Base-by-base conservation (phyloP, 2,888 invertebrate genomes). In the Meta bourneti region DNA sequence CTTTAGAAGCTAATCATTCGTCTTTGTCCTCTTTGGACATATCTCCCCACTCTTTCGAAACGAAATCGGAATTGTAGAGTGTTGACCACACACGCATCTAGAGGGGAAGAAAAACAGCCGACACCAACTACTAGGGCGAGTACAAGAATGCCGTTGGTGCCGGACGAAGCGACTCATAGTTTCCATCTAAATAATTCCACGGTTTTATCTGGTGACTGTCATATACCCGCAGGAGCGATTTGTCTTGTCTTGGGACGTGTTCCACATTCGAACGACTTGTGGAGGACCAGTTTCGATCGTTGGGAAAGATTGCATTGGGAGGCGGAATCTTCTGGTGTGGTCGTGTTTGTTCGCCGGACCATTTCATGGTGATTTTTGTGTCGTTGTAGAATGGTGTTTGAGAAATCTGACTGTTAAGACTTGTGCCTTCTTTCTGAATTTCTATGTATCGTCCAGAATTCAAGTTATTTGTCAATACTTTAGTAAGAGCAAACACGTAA, bases 141-240 rank as follows among this genome's bases (percentile, higher is more conserved):
- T 51, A 71, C 69, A 70, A 78, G 69, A 86, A 51, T 77, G 75
- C 61, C 20, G 83, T 71, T 54, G 82, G 48, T 54, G 52, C 70
- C 9, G 19, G 79, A 71, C 71, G 48, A 34, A 34, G 34, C 52
- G 74, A 72, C 52, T 87, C 87, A 87, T 87, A 87, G 79, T 70
- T 90, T 78, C 84, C 84, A n/a, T 78, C 72, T 54, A 90, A 90
- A 90, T 90, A 90, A 90, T 84, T 90, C 89, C 83, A 54, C 13
- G 79, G 83, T 89, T 84, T 90, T 90, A 90, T 90, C 89, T 82
- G 19, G 82, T 70, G 83, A 19, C 77, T 90, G 89, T 90, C 89
- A 72, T 78, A 78, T 75, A 71, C 78, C 84, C 70, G n/a, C 79
- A 71, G 80, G 83, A 79, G 72, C 83, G 83, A 84, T 90, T 90